Percentiles rank a stretch among this genome's conserved stretches.
Conservation (phyloP, 2,888 invertebrate species). For the Elysia crispata region DNA sequence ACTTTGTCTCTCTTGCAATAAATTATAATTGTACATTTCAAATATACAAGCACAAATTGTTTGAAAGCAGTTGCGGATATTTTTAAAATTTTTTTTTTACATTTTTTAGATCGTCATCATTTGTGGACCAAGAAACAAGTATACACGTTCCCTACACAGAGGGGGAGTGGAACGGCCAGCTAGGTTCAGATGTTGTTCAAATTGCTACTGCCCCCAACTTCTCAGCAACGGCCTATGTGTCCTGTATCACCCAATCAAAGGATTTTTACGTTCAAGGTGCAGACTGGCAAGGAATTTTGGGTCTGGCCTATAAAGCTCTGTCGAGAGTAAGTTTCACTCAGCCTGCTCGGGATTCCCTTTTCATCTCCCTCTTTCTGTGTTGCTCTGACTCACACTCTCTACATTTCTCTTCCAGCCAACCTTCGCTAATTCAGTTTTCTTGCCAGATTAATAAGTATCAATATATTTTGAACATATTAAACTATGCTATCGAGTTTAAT, state of each 20-base stretch:
- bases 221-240: conserved; percentile 79
- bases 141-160: conserved; percentile 80
- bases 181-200: conserved; percentile 80
- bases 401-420: too few relatives aligned
- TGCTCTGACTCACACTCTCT: too few relatives aligned
- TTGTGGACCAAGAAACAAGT: conserved; percentile 58
- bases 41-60: background rate
- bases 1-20: too few relatives aligned
- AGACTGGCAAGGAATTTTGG: conserved; percentile 83
- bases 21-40: background rate
- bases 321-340: conserved; percentile 62
- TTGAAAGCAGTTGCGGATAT: background rate
- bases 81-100: background rate
- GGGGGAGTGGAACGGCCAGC: conserved; percentile 80
- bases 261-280: conserved; percentile 83
- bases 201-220: conserved; percentile 76
- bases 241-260: conserved; percentile 81
- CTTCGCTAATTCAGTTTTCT: too few relatives aligned
- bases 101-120: conserved; percentile 78
- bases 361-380: too few relatives aligned
- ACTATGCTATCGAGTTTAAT: too few relatives aligned
- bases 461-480: too few relatives aligned
- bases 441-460: too few relatives aligned
- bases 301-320: conserved; percentile 80
- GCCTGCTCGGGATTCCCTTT: too few relatives aligned